Conservation (phyloP, 64 coral and sea anemone species). For the Porites lutea region DNA sequence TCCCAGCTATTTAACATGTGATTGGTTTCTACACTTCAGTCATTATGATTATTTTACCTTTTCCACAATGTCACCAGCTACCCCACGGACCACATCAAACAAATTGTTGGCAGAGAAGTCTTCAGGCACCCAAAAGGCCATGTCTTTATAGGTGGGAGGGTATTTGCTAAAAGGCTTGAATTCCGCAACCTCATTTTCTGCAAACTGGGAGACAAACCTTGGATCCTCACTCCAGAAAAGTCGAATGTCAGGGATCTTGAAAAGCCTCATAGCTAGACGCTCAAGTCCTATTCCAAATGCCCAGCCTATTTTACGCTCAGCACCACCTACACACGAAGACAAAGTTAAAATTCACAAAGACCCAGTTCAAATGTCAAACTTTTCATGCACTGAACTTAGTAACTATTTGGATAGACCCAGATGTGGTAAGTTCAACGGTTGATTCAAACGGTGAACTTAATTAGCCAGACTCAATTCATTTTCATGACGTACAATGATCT, state of each 20-base stretch:
- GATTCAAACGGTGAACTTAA: too few relatives aligned
- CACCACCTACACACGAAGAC: constrained; percentile 69
- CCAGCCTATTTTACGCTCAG: constrained; percentile 89
- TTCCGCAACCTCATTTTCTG: constrained; percentile 60
- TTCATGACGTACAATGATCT: too few relatives aligned
- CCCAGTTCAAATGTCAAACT: not conserved
- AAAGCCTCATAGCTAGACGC: constrained; percentile 93
- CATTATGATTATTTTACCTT: constrained; percentile 66
- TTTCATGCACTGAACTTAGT: too few relatives aligned
- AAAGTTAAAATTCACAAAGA: not conserved
- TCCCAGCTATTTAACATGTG: too few relatives aligned
- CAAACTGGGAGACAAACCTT: constrained; percentile 94
- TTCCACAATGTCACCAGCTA: constrained; percentile 97
- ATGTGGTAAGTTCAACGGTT: too few relatives aligned
- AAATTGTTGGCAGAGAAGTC: constrained; percentile 89
- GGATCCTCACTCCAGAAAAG: constrained; percentile 94
- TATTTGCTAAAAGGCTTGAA: constrained; percentile 99
- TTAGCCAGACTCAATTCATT: too few relatives aligned
- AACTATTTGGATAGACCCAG: too few relatives aligned
- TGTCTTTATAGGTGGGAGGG: constrained; percentile 87
- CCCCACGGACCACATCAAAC: constrained; percentile 83
- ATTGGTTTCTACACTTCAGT: not conserved
- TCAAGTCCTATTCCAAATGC: constrained; percentile 98
- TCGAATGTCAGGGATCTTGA: constrained; percentile 95
- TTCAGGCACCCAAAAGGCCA: constrained; percentile 87